Percentiles rank a stretch among this genome's conserved stretches.
These are phyloP conservation scores for Agrochola lota DNA, from an alignment of 2,888 invertebrate genomes.

Conservation along the genomic window DNA sequence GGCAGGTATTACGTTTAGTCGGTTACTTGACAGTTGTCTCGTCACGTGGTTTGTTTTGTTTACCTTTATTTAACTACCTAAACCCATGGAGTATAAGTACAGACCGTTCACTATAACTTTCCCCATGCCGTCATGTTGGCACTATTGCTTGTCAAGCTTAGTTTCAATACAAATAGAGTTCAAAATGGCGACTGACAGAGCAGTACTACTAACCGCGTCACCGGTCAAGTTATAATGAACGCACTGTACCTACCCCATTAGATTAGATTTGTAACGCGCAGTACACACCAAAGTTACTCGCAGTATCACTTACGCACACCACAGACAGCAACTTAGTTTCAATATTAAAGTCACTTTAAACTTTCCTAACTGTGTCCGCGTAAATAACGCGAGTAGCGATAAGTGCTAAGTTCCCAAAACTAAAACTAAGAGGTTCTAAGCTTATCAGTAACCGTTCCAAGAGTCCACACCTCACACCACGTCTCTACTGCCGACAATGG, in stretches of 20 bases:
- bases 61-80: too few relatives aligned
- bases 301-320: background rate
- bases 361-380: background rate
- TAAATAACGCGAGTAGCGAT: background rate
- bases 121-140: too few relatives aligned
- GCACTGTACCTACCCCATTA: conserved; percentile 20
- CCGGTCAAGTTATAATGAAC: too few relatives aligned
- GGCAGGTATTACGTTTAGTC: too few relatives aligned
- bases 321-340: background rate
- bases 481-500: background rate
- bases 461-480: background rate
- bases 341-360: background rate
- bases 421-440: background rate
- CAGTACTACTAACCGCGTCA: too few relatives aligned
- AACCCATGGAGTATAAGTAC: background rate
- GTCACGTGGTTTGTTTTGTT: too few relatives aligned
- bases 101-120: too few relatives aligned
- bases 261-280: conserved; percentile 8
- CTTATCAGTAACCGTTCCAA: background rate
- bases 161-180: too few relatives aligned
- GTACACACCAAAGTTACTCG: background rate
- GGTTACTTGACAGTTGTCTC: too few relatives aligned
- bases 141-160: too few relatives aligned
- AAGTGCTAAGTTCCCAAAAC: background rate
- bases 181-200: too few relatives aligned